Base-by-base conservation (phyloP, 2,888 invertebrate genomes). In the Temnothorax unifasciatus region DNA sequence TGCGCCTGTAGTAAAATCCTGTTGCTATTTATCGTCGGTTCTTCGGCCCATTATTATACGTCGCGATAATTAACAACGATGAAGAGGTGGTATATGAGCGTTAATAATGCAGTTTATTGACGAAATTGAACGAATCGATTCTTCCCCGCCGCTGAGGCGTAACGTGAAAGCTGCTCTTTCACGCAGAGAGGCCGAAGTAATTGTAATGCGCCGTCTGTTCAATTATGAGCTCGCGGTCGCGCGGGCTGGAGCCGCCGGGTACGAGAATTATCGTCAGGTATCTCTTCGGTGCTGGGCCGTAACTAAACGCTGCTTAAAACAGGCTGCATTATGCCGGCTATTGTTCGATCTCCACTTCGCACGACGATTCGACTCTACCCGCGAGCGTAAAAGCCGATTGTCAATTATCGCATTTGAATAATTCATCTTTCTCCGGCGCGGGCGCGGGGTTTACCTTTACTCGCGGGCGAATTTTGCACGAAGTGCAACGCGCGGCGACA, bases 271-370 rank as follows among this genome's bases (percentile, higher is more conserved):
- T 88, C 87, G 73, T 83, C 85, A 66, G 81, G 89, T 83, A 87
- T 86, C 89, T 83, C 59, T 64, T 52, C 71, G 81, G 86, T 79
- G 87, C 88, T 86, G 88, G 86, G 83, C 87, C 89, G 85, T 90
- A 85, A 90, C 88, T 86, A 88, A 90, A 85, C 86, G 89, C 82
- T 77, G 79, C 87, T 89, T 83, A 41, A 82, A 59, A 59, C 54
- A 52, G 64, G n/a, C 44, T 3, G 8, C 59, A 41, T 85, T 79
- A 66, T 76, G 50, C 84, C 44, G 44, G 38, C 34, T 21, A 81
- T 69, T 75, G 29, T 83, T 68, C 29, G 29, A 47, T 44, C 21
- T 52, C 21, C 47, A 63, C 13, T 13, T 54, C 13, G 64, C 71
- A 25, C 41, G n/a, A n/a, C 57, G 59, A 41, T 44, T 38, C 61